Base-by-base conservation (phyloP, 2,888 invertebrate genomes). In the Brenthis hecate region DNA sequence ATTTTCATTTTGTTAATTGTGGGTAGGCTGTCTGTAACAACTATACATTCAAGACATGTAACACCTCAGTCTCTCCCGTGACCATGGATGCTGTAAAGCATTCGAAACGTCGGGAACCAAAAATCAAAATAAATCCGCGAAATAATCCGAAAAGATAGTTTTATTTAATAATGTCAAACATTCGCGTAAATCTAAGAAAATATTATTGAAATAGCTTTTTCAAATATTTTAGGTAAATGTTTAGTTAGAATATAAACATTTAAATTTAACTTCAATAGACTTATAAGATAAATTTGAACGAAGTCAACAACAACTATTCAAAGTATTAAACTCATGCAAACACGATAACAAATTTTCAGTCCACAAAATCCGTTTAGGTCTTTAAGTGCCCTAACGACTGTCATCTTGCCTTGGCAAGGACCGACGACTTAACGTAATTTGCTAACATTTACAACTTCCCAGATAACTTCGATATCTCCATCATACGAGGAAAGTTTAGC, bases 391-490 rank as follows among this genome's bases (percentile, higher is more conserved):
- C 62, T 71, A 69, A 69, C 66, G 65, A 66, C 58, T 65, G 68
- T 55, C 71, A 61, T 67, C 63, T 77, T 75, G 78, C 78, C 72
- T 77, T 76, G 77, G 77, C 73, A 62, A 69, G 68, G 71, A 67
- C 65, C 65, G 65, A 66, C 55, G 71, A 23, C 70, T 72, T 73
- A 73, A 69, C 64, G 63, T 72, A 74, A 73, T 74, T 71, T 72
- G 70, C 62, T 72, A 73, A 72, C 72, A 73, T 74, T 73, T 65
- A 73, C 66, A 74, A 73, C 72, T 73, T 69, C 54, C 64, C 69
- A 70, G 67, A 74, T 74, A 74, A 72, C 72, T 72, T 64, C 69
- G 66, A 72, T 74, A 73, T 72, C 74, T 72, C 67, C 71, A 75
- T 74, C 66, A 66, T 63, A 50, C 50, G 57, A 69, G 56, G 50